A percentile compares a stretch with the other conserved stretches of the same genome.
Conservation (phyloP, 2,888 invertebrate genomes). For the Loripinus fragilis region DNA sequence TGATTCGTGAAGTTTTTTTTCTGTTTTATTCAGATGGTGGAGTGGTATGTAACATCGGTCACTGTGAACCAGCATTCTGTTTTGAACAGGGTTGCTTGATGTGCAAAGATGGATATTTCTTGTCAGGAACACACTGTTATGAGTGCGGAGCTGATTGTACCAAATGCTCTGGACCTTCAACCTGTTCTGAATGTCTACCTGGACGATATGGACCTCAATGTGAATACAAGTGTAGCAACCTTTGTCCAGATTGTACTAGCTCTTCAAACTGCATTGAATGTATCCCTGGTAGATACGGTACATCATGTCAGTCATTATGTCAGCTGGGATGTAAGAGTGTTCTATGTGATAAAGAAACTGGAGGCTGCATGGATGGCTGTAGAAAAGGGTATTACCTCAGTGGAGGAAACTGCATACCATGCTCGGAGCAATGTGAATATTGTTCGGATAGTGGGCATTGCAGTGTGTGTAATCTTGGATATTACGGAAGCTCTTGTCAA, state of each 20-base stretch:
- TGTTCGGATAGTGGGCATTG: background rate
- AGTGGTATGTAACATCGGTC: background rate
- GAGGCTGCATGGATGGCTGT: background rate
- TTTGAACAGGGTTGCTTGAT: background rate
- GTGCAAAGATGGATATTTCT: background rate
- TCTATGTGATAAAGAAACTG: background rate
- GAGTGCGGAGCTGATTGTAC: background rate
- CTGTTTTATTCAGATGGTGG: conserved; percentile 6
- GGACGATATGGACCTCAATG: conserved; percentile 1
- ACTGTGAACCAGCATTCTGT: background rate
- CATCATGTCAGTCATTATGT: background rate
- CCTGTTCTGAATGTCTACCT: background rate
- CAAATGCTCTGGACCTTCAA: background rate
- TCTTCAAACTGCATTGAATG: background rate
- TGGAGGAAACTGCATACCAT: background rate
- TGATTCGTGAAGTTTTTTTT: too few species aligned
- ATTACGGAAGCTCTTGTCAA: background rate
- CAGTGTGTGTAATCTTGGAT: background rate
- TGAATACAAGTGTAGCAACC: background rate
- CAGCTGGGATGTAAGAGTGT: background rate
- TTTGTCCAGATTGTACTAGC: background rate
- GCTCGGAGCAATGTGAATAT: background rate
- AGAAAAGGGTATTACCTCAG: background rate
- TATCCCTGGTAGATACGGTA: background rate
- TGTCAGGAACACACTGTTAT: conserved; percentile 5